Evolutionary conservation across 2,113 vertebrate species (phyloP), one percentile per base, ranked within the genome.

Genomic region (Scomber scombrus): DNA sequence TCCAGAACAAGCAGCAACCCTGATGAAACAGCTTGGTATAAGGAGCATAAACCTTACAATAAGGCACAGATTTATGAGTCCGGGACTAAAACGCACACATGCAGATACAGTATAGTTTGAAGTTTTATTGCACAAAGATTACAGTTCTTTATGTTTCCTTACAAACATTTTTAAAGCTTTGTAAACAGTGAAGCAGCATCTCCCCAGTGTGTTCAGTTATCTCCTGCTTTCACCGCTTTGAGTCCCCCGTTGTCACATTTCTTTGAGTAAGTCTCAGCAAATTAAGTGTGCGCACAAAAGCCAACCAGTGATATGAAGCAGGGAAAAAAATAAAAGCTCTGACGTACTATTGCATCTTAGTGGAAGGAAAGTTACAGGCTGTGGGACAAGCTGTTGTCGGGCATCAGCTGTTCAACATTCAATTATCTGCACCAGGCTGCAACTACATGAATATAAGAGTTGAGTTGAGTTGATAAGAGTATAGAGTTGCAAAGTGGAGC

Each of bases 81-180:
- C 62, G 40, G 62, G 56, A 70, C 71, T 52, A 8, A 79, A 71
- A 46, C 6, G 71, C 31, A 78, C 9, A 31, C 0, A 31, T 55
- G n/a, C 58, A 29, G 23, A 62, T 19, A 60, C 19, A 0, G 43
- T 65, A 40, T 21, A 68, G 61, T 85, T 88, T 83, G 29, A 93
- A 21, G 78, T 82, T 94, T 94, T 94, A 95, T 94, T 93, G 89
- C 92, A 93, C 93, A 91, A 89, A 89, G 80, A 81, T 82, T 78
- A 87, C 78, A 92, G 74, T 89, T 86, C 78, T 83, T 84, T 71
- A 72, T 45, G 82, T 91, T 82, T 88, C 78, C 85, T 89, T 83
- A 88, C 88, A 93, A 90, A 88, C 91, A 83, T 76, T 55, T 26
- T 92, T 61, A 91, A 93, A 94, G 94, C 93, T 93, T 89, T 94